Conservation (phyloP, 92 coral and sea anemone species). For the Epizoanthus scotinus region DNA sequence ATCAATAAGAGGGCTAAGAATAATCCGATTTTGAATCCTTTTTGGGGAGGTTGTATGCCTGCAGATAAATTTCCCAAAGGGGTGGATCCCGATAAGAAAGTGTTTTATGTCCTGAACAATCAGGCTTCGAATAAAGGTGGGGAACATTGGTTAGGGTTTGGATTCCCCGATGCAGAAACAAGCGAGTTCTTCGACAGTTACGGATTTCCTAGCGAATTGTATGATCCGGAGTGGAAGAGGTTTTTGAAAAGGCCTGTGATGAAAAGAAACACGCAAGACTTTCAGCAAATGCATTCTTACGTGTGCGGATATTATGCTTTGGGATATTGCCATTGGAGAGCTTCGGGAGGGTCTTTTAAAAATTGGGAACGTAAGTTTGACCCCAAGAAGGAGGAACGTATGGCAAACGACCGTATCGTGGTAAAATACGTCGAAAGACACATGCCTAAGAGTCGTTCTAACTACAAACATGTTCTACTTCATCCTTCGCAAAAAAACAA, state of each 20-base stretch:
- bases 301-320: not conserved
- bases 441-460: too few species aligned
- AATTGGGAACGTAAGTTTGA: not conserved
- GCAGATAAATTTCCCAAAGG: not conserved
- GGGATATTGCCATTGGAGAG: not conserved
- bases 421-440: not conserved
- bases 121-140: not conserved
- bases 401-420: not conserved
- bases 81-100: not conserved
- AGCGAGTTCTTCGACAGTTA: not conserved
- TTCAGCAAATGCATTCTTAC: not conserved
- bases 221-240: not conserved
- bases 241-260: not conserved
- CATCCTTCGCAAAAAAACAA: too few species aligned
- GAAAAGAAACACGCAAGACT: not conserved
- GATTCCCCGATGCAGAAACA: not conserved
- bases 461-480: too few species aligned
- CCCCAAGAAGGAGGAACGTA: not conserved
- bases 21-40: not conserved
- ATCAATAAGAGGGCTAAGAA: not conserved
- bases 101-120: not conserved
- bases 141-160: not conserved
- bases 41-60: not conserved
- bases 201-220: not conserved
- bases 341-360: not conserved